phyloP scores from a whole-genome alignment of 2,888 invertebrate species.

The Xanthorhoe spadicearia region DNA sequence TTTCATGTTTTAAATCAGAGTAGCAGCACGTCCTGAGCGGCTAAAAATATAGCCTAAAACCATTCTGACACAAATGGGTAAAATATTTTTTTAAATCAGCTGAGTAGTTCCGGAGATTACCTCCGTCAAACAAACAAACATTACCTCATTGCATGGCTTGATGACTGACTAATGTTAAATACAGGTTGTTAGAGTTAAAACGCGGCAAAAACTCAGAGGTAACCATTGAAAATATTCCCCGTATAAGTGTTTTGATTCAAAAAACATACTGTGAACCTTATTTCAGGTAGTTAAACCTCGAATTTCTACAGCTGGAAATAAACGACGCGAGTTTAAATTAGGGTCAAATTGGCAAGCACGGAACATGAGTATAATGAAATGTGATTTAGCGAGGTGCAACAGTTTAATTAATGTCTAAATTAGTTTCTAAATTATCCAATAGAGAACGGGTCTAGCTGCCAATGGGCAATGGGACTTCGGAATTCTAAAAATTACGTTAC shows the following conservation, averaged over 20 bases:
- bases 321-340: slow-evolving; percentile 13
- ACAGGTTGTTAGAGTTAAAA: neutral
- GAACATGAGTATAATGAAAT: slow-evolving; percentile 8
- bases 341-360: slow-evolving; percentile 13
- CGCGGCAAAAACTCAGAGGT: neutral
- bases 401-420: slow-evolving; percentile 25
- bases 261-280: slow-evolving; percentile 1
- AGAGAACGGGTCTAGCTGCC: neutral
- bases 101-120: no score
- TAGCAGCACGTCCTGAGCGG: no score
- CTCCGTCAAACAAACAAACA: no score
- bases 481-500: no score
- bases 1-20: no score
- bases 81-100: no score
- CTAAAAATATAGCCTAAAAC: no score
- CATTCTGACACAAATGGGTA: no score
- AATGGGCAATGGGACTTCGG: neutral
- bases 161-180: no score
- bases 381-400: slow-evolving; percentile 23
- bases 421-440: slow-evolving; percentile 20
- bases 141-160: no score
- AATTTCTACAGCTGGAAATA: neutral
- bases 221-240: neutral
- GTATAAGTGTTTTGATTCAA: neutral
- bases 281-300: neutral